Percentiles rank a stretch among this genome's conserved stretches.
Evolutionary conservation across 2,888 invertebrate species (phyloP).

Genomic region (Meteorus colon): DNA sequence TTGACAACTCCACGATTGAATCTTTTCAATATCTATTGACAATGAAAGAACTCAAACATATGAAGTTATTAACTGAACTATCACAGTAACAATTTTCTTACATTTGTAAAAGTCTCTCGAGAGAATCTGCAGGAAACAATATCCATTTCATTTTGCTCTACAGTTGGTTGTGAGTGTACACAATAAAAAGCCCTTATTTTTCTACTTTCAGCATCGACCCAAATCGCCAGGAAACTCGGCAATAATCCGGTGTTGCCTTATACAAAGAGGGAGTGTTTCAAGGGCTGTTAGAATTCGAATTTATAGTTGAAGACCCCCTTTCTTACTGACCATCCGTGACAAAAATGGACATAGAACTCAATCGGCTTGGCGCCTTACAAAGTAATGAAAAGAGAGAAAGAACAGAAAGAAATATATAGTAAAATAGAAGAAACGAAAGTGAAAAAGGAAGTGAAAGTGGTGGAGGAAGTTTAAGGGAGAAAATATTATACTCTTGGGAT

Average conservation of each 20-base stretch:
- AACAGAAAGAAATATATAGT: background rate
- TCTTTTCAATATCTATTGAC: no score
- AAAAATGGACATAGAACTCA: slow-evolving; percentile 37
- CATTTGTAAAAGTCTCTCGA: no score
- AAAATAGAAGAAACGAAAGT: slow-evolving; percentile 25
- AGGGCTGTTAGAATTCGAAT: slow-evolving; percentile 12
- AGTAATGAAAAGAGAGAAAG: slow-evolving; percentile 41
- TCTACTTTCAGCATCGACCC: background rate
- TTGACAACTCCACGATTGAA: no score
- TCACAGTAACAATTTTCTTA: no score
- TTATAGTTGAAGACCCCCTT: slow-evolving; percentile 10
- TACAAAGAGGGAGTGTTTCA: background rate
- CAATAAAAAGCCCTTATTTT: background rate
- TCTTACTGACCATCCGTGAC: slow-evolving; percentile 43
- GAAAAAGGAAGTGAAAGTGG: slow-evolving; percentile 41
- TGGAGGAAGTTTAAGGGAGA: slow-evolving; percentile 44
- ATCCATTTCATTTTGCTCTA: no score
- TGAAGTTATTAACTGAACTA: no score
- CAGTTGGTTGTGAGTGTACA: background rate
- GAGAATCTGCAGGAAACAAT: no score
- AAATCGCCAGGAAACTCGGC: background rate
- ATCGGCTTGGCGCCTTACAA: slow-evolving; percentile 51
- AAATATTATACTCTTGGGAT: slow-evolving; percentile 58
- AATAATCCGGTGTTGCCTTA: slow-evolving; percentile 3
- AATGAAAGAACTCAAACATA: no score